Percentiles rank a stretch among this genome's conserved stretches.
Conservation (phyloP, 2,113 vertebrate genomes). For the Crotalus viridis region DNA sequence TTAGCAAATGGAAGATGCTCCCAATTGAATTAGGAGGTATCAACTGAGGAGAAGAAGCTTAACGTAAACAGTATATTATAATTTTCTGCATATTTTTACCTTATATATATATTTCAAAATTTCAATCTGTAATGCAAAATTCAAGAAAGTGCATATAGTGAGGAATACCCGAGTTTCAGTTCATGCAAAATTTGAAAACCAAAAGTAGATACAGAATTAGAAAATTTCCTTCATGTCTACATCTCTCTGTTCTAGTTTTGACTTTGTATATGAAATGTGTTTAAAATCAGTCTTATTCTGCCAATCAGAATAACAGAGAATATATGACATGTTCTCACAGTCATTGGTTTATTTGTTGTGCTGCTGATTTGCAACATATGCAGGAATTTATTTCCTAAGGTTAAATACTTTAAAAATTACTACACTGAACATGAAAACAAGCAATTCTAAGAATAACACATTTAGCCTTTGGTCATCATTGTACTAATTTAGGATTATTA, state of each 20-base stretch:
- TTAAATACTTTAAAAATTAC: slow-evolving; percentile 8
- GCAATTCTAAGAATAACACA: slow-evolving; percentile 1
- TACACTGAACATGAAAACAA: background rate
- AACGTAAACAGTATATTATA: background rate
- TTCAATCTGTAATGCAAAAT: background rate
- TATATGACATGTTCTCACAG: background rate
- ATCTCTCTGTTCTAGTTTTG: background rate
- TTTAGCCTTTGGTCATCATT: background rate
- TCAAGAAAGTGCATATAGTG: background rate
- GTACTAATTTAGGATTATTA: background rate
- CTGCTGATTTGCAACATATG: slow-evolving; percentile 1
- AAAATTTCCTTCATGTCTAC: background rate
- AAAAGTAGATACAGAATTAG: background rate
- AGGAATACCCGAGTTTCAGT: background rate
- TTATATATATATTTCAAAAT: background rate
- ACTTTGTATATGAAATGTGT: background rate
- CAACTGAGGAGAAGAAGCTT: background rate
- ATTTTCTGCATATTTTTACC: background rate
- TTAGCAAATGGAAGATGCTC: background rate
- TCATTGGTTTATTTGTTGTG: slow-evolving; percentile 8
- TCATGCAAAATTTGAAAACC: background rate
- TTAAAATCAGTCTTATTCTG: background rate
- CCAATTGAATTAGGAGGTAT: background rate
- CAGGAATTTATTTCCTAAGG: background rate
- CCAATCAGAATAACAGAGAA: background rate